A percentile compares a stretch with the other conserved stretches of the same genome.
Conservation (phyloP, 2,888 invertebrate species). For the Drosophila buzzatii region DNA sequence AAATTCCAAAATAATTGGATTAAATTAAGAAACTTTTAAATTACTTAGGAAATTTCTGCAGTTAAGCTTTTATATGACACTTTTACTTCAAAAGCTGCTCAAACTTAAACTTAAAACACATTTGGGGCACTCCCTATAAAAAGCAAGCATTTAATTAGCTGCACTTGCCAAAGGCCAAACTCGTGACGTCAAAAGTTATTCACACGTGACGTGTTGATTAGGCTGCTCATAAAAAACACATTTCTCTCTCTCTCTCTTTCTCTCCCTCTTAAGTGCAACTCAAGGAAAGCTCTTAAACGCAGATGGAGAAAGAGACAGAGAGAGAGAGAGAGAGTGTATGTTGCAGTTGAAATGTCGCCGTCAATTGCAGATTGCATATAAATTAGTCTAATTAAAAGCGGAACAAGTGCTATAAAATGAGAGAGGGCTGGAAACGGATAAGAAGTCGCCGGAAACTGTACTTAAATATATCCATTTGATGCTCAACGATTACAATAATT, state of each 20-base stretch:
- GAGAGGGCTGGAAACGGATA: background rate
- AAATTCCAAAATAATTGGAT: background rate
- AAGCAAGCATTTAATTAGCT: constrained; percentile 34
- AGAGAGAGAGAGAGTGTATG: background rate
- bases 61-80: background rate
- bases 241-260: constrained; percentile 1
- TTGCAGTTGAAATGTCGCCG: constrained; percentile 42
- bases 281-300: background rate
- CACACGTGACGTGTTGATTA: constrained; percentile 19
- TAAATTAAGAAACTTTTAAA: background rate
- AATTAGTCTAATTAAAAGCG: constrained; percentile 67
- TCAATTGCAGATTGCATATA: constrained; percentile 66
- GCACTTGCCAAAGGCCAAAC: background rate
- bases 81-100: background rate
- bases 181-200: constrained; percentile 12
- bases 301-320: background rate
- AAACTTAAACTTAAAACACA: background rate
- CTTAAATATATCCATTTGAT: constrained; percentile 43
- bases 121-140: constrained; percentile 20
- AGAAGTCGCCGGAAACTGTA: constrained; percentile 13
- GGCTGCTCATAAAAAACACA: constrained; percentile 35
- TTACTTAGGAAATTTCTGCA: background rate
- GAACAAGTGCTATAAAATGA: constrained; percentile 50
- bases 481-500: constrained; percentile 40
- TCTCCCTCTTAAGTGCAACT: constrained; percentile 5